Evolutionary conservation across 2,888 invertebrate species (phyloP), one percentile per base, ranked within the genome.

Genomic region (Hypselothyrea guttata): DNA sequence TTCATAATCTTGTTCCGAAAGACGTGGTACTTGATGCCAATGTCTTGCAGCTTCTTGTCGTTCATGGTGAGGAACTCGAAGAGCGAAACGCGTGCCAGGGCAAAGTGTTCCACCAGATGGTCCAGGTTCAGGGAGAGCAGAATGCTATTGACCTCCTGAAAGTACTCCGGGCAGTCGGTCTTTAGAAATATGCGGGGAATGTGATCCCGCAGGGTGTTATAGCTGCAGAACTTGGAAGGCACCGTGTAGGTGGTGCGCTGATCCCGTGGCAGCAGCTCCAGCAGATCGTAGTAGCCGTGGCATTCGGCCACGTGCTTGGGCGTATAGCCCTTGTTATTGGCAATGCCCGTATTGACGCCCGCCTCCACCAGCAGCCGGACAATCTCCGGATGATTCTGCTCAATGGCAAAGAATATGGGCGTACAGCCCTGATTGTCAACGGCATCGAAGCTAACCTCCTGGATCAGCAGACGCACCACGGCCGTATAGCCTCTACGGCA

Each of bases 331-430:
- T 87, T 88, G 1, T 59, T 52, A 60, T 90, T 89, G 1, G 86
- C 67, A 30, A 85, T 53, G 1, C 57, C 77, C 0, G 75, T 63
- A 75, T 89, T 75, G 0, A 84, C 85, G 4, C 89, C 89, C 1
- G 77, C 75, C 5, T 88, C 86, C 1, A 89, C 54, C 11, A 90
- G 73, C 1, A 88, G 15, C 44, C 85, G 81, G 0, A 89, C 89
- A 40, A 90, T 75, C 8, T 89, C 87, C 0, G 67, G 42, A 1
- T 76, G 87, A 71, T 90, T 89, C 12, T 86, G 75, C 62, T 90
- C 89, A 9, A 90, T 86, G n/a, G 90, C 90, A 77, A 88, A 79
- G 37, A 90, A 89, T 4, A 90, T 77, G 1, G 89, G 82, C 0
- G 90, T 89, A 40, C 84, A 86, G 1, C 89, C 90, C 3, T 86